Percentiles rank a stretch among this genome's conserved stretches.
Evolutionary conservation across 2,888 invertebrate genomes (phyloP).

Genomic region (Balanococcus diminutus): DNA sequence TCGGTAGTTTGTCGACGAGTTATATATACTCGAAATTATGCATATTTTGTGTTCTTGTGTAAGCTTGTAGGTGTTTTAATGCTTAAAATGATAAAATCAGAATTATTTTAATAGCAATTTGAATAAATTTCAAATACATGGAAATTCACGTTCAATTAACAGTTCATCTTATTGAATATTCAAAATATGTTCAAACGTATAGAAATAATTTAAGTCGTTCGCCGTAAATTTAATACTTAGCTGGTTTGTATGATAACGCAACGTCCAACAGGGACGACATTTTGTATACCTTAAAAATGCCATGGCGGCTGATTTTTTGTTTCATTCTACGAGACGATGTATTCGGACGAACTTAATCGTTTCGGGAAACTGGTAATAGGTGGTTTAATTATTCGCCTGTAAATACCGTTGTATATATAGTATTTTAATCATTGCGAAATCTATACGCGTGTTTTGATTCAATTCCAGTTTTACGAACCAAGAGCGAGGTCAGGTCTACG

Average conservation of each 20-base stretch:
- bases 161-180: constrained; percentile 23
- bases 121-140: constrained; percentile 32
- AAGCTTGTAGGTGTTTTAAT: constrained; percentile 32
- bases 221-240: constrained; percentile 15
- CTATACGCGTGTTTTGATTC: not conserved
- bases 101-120: constrained; percentile 24
- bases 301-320: no score
- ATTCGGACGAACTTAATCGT: not conserved
- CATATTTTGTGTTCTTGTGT: not conserved
- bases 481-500: constrained; percentile 24
- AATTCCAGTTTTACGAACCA: constrained; percentile 1
- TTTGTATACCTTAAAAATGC: not conserved
- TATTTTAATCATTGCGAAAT: constrained; percentile 29
- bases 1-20: constrained; percentile 16
- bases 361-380: constrained; percentile 15
- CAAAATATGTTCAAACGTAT: constrained; percentile 10
- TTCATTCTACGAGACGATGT: no score
- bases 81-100: constrained; percentile 17
- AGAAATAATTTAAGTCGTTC: not conserved
- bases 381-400: constrained; percentile 19
- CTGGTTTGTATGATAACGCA: not conserved
- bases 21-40: constrained; percentile 1
- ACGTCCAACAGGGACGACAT: not conserved
- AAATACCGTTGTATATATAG: constrained; percentile 7
- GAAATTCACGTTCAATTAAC: constrained; percentile 35